Conservation (phyloP, 64 coral and sea anemone genomes). For the Montipora efflorescens region DNA sequence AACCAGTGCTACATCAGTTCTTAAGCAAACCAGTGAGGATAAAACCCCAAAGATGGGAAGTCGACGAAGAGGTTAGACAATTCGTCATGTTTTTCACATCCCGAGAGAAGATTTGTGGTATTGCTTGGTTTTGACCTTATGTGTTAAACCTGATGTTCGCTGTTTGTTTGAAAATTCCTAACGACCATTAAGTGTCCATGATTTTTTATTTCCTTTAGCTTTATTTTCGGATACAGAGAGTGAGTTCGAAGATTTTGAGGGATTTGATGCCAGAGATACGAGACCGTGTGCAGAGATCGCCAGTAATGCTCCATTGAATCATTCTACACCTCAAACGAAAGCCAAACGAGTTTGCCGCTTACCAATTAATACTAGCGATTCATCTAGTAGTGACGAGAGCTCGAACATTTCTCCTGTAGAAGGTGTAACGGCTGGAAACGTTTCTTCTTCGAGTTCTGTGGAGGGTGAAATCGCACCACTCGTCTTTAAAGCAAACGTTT, state of each 20-base stretch:
- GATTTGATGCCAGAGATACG: background rate
- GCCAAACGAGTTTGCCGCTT: background rate
- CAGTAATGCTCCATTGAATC: background rate
- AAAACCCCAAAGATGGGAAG: too few relatives aligned
- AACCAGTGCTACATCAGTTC: background rate
- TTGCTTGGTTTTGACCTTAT: background rate
- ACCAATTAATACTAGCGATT: background rate
- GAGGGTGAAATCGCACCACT: background rate
- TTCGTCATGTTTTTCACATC: background rate
- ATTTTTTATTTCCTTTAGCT: background rate
- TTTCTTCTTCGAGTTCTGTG: background rate
- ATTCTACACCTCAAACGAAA: background rate
- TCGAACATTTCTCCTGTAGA: background rate
- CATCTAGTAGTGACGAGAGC: background rate
- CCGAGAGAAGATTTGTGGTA: background rate
- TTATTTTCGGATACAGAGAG: conserved; percentile 8
- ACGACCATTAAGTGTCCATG: too few relatives aligned
- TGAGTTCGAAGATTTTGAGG: background rate
- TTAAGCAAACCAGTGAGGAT: too few relatives aligned
- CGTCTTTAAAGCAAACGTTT: background rate
- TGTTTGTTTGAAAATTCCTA: too few relatives aligned
- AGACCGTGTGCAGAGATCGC: background rate
- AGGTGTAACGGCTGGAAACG: background rate
- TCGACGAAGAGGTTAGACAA: background rate
- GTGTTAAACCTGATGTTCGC: too few relatives aligned